Base-by-base conservation (phyloP, 2,797 vertebrate species). In the Mormyrus hasselquistii region DNA sequence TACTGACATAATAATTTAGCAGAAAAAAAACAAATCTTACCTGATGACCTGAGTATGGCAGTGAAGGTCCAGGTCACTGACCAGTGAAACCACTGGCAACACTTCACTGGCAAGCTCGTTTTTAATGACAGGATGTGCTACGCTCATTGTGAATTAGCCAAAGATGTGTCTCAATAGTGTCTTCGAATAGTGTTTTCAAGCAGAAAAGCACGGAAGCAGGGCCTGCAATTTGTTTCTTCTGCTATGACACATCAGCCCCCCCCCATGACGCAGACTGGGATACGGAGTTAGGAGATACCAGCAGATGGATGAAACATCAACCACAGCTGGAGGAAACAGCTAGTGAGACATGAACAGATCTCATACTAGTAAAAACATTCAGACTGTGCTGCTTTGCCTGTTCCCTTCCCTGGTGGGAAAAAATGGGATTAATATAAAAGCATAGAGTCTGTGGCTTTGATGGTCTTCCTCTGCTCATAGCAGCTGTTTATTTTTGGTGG, bases 401-500 rank as follows among this genome's bases (percentile, higher is more conserved):
- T 12, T 65, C 41, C 65, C 38, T 53, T 79, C 52, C 84, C 41
- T 76, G 92, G 89, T 91, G 91, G 92, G 92, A 93, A 93, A 93
- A 73, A 92, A 91, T 91, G 90, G 88, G 91, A 93, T 92, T 92
- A 91, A 93, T 90, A 93, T 79, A 44, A 79, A 83, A 91, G 90
- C 88, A 38, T 57, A 82, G 90, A 83, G 65, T 90, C 89, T 91
- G 86, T 91, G 90, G 87, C 90, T 90, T 91, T 87, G 85, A 57
- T 90, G 92, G 92, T 94, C 92, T 89, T n/a, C 2, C 52, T 44
- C 34, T 44, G 19, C 14, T n/a, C 38, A 90, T n/a, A 53, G 91
- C 91, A 90, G 92, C 92, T 92, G 92, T 92, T 94, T 94, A 92
- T 94, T 93, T 91, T 92, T 90, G 89, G 91, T 90, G 38, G 87